Base-by-base conservation (phyloP, 1,140 invertebrate species). In the Drosophila eugracilis region DNA sequence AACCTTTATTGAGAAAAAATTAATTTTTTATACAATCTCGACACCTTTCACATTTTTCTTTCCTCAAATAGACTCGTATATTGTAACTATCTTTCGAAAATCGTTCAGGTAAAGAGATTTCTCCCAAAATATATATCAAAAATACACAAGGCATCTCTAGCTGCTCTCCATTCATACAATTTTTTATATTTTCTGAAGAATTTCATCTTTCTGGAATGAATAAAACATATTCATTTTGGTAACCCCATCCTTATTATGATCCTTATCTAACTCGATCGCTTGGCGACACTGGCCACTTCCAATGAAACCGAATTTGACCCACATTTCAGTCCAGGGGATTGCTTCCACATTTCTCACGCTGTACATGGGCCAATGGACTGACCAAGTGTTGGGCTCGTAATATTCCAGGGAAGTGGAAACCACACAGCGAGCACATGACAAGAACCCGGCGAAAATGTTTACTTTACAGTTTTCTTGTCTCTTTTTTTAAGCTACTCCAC, bases 261-360 rank as follows among this genome's bases (percentile, higher is more conserved):
- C 3, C 14, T 63, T 65, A 66, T 66, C 58, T 42, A 32, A 19
- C 58, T 41, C 12, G 32, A 58, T 58, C 44, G n/a, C 24, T 24
- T 48, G 10, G 36, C 26, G 28, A 30, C 47, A 49, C 15, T 15
- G 22, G 5, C 4, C 9, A 34, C 14, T 67, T 67, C 59, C 12
- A 66, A 28, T 5, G 59, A 67, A 67, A 66, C 36, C 12, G 45
- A 44, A 67, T 34, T 24, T 58, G 55, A 58, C 55, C 63, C 59
- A 65, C 44, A 30, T 63, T 34, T 17, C 4, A 42, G 7, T 24
- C 9, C 24, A 41, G 6, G 22, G 24, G 6, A 15, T 12, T 10
- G 19, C 34, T 28, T 30, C 39, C 54, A 60, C 22, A 52, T 67
- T 67, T 67, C 63, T 34, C 63, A 67, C 63, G 63, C 59, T 67